Base-by-base conservation (phyloP, 2,113 vertebrate species). In the Alouatta palliata region DNA sequence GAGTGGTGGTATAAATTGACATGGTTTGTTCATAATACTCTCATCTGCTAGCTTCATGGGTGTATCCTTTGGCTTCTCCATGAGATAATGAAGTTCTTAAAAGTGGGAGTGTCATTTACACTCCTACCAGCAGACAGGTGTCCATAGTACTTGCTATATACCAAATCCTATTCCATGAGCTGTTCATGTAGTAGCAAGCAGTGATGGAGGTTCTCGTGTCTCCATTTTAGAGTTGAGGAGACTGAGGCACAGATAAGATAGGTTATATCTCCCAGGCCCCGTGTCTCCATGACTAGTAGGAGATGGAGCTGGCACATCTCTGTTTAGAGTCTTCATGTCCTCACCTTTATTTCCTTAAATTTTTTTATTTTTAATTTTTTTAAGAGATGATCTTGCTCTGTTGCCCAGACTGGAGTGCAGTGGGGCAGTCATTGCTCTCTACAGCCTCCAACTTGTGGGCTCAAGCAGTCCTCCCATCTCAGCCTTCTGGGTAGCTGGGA, bases 181-280 rank as follows among this genome's bases (percentile, higher is more conserved):
- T 81, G 5, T 80, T 30, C 2, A 5, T 32, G 12, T 10, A 14
- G 25, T 35, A 56, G 32, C 76, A 64, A 61, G 43, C 75, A 16
- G 1, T 23, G 40, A 71, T 2, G 35, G 30, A 40, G 43, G 17
- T 64, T 2, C n/a, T 64, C 0, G 4, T 3, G 3, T 58, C 7
- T 73, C n/a, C 30, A 27, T 68, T 40, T 45, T 54, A 70, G 71
- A 80, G 77, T 64, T 58, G 20, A 75, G 47, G 30, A 54, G n/a
- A 56, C 3, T 25, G 58, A 87, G 86, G 66, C 56, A n/a, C 64
- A 45, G 16, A 4, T 58, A 70, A 70, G 52, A 14, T 19, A 68
- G 30, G 9, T 35, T 6, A 17, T 13, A 12, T 64, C n/a, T 43
- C 76, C 43, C 43, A 6, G 19, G 90, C 25, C 49, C 64, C 11